Evolutionary conservation across 2,113 vertebrate species (phyloP).

Genomic region (Tonatia bakeri): DNA sequence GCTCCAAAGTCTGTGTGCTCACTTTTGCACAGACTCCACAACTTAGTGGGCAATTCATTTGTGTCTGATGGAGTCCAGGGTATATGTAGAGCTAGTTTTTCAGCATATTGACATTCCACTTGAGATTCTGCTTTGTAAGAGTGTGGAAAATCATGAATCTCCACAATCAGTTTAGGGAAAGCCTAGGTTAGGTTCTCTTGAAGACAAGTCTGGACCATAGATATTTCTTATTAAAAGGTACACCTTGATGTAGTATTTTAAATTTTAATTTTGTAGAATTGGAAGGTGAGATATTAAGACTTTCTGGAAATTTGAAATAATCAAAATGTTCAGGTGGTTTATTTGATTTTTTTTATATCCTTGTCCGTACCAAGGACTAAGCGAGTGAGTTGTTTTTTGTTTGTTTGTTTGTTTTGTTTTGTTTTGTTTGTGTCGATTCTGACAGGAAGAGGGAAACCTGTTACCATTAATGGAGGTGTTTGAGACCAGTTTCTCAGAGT

Average conservation of each 20-base stretch:
- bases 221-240: neutral
- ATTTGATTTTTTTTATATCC: neutral
- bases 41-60: neutral
- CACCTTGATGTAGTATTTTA: neutral
- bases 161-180: neutral
- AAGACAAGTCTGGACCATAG: neutral
- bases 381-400: neutral
- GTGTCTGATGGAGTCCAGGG: neutral
- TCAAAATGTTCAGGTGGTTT: neutral
- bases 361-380: neutral
- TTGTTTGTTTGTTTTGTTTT: neutral
- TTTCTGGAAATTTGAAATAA: neutral
- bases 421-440: neutral
- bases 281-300: neutral
- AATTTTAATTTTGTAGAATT: conserved; percentile 10
- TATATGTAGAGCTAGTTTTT: neutral
- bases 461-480: neutral
- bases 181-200: neutral
- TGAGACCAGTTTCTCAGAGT: neutral
- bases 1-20: neutral
- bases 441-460: neutral
- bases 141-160: neutral
- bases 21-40: neutral
- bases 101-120: neutral
- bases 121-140: neutral